Evolutionary conservation across 2,888 invertebrate species (phyloP).

Genomic region (Torymus auratus): DNA sequence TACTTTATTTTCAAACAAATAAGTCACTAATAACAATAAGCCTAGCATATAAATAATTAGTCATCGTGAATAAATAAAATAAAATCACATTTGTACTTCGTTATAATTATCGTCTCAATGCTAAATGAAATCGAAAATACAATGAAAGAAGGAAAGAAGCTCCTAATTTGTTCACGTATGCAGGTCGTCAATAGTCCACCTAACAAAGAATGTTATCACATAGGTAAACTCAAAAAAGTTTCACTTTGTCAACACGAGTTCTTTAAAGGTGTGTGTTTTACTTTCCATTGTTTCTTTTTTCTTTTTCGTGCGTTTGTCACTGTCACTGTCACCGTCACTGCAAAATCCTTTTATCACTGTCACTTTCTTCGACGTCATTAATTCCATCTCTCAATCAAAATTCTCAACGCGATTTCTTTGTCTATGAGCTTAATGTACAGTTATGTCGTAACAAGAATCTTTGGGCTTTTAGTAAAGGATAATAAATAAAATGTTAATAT

Average conservation of each 20-base stretch:
- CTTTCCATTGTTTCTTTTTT: conserved; percentile 43
- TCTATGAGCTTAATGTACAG: conserved; percentile 13
- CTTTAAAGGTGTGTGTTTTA: conserved; percentile 28
- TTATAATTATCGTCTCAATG: conserved; percentile 15
- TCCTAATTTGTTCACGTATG: conserved; percentile 10
- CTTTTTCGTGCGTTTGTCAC: conserved; percentile 42
- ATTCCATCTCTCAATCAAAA: conserved; percentile 17
- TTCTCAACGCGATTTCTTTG: conserved; percentile 10
- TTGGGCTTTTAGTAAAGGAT: conserved; percentile 19
- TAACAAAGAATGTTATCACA: conserved; percentile 19
- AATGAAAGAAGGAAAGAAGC: neutral
- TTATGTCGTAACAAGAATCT: conserved; percentile 27
- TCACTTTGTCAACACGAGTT: conserved; percentile 27
- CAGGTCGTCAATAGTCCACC: conserved; percentile 13
- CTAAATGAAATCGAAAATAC: neutral
- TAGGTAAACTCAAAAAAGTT: conserved; percentile 23
- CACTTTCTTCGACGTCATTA: conserved; percentile 41
- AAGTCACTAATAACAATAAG: conserved; percentile 2
- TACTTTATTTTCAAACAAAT: conserved; percentile 20
- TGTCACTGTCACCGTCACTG: conserved; percentile 60
- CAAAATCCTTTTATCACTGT: conserved; percentile 39
- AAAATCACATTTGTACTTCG: conserved; percentile 38
- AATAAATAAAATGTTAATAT: neutral
- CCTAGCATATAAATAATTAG: conserved; percentile 9
- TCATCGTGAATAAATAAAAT: conserved; percentile 26